A percentile compares a stretch with the other conserved stretches of the same genome.
phyloP scores from a whole-genome alignment of 2,113 vertebrate genomes.

The Abramis brama region DNA sequence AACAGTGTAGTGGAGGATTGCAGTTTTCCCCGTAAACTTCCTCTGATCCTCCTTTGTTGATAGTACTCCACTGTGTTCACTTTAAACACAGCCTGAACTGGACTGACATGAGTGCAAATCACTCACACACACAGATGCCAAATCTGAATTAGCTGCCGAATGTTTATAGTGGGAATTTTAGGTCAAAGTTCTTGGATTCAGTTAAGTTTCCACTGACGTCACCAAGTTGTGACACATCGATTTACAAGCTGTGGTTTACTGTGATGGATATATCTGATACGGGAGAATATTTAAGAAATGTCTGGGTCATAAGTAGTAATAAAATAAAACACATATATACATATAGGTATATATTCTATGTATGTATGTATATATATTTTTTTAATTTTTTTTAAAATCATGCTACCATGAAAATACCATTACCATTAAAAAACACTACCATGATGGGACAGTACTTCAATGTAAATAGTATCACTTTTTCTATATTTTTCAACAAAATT shows the following conservation, averaged over 20 bases:
- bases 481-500: neutral
- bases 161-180: conserved; percentile 21
- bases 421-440: neutral
- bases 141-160: neutral
- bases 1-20: neutral
- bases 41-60: conserved; percentile 43
- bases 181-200: conserved; percentile 35
- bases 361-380: neutral
- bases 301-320: neutral
- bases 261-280: too few relatives aligned
- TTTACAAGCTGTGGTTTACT: neutral
- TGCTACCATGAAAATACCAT: too few relatives aligned
- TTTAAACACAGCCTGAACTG: conserved; percentile 22
- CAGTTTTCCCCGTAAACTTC: conserved; percentile 1
- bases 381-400: too few relatives aligned
- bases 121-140: neutral
- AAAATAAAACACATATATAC: neutral
- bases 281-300: neutral
- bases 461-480: neutral
- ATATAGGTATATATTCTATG: neutral
- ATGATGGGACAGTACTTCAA: neutral
- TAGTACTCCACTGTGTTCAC: conserved; percentile 4
- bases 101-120: neutral
- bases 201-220: conserved; percentile 15
- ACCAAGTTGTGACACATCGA: neutral